Conservation (phyloP, 2,888 invertebrate genomes). For the Pomacea canaliculata region DNA sequence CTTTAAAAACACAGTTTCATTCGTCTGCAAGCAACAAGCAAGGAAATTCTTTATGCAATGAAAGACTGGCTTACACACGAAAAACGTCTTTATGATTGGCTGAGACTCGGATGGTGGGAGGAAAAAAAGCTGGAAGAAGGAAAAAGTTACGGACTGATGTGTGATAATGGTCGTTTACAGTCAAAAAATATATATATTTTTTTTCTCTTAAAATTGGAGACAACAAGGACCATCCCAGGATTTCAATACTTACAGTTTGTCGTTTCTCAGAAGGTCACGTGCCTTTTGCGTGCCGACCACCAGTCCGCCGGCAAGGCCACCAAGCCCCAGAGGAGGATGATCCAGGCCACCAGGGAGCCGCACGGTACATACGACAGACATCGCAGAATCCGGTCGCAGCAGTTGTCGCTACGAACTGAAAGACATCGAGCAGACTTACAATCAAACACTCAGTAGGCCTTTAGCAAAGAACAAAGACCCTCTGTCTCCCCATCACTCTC, state of each 20-base stretch:
- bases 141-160: too few species aligned
- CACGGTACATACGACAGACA: conserved; percentile 62
- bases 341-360: conserved; percentile 61
- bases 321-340: conserved; percentile 56
- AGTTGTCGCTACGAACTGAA: conserved; percentile 57
- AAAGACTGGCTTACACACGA: too few species aligned
- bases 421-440: conserved; percentile 26
- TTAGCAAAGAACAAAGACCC: background rate
- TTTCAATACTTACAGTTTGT: conserved; percentile 46
- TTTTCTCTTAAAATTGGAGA: too few species aligned
- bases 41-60: too few species aligned
- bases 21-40: too few species aligned
- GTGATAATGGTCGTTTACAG: too few species aligned
- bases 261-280: conserved; percentile 49
- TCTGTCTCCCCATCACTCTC: background rate
- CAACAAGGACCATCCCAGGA: too few species aligned
- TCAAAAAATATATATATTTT: too few species aligned
- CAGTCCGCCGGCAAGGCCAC: conserved; percentile 55
- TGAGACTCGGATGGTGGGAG: too few species aligned
- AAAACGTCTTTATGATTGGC: too few species aligned
- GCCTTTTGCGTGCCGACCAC: conserved; percentile 56
- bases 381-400: conserved; percentile 52
- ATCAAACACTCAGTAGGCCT: background rate
- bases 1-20: too few species aligned
- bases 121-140: too few species aligned